Evolutionary conservation across 1,140 invertebrate genomes (phyloP).

Genomic region (Vollenhovia emeryi): DNA sequence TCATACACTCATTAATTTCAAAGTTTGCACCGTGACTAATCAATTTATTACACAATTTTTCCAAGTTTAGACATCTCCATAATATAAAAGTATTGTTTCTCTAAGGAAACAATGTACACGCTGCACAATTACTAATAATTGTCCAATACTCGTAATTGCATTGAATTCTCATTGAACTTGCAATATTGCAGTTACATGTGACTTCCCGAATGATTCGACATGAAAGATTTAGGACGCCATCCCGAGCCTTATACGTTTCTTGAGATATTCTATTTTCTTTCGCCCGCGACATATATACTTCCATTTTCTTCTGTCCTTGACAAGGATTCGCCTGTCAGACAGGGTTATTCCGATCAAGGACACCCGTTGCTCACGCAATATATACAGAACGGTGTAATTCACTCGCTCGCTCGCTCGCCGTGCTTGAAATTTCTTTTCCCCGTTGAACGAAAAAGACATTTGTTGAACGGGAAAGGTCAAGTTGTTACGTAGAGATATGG

Average conservation of each 20-base stretch:
- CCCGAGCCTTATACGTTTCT: not conserved
- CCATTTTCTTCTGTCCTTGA: conserved; percentile 44
- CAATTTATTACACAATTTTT: not conserved
- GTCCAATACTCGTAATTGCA: conserved; percentile 10
- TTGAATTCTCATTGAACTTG: not conserved
- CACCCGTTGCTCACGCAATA: conserved; percentile 40
- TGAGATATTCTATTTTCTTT: conserved; percentile 23
- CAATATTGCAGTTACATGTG: not conserved
- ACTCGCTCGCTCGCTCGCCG: not conserved
- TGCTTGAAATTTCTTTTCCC: conserved; percentile 43
- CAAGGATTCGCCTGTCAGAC: conserved; percentile 18
- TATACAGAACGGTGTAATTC: conserved; percentile 36
- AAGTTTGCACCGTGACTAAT: not conserved
- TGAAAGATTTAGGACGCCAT: conserved; percentile 37
- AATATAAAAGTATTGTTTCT: not conserved
- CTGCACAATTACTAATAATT: not conserved
- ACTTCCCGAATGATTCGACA: conserved; percentile 9
- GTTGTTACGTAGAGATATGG: conserved; percentile 24
- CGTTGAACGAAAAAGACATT: conserved; percentile 47
- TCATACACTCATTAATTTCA: not conserved
- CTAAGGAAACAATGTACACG: not conserved
- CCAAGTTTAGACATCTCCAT: not conserved
- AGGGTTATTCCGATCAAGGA: conserved; percentile 48
- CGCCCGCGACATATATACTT: conserved; percentile 12
- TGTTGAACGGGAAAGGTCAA: conserved; percentile 21